Percentiles rank a stretch among this genome's conserved stretches.
Conservation (phyloP, 1,140 invertebrate genomes). For the Bombus vancouverensis region DNA sequence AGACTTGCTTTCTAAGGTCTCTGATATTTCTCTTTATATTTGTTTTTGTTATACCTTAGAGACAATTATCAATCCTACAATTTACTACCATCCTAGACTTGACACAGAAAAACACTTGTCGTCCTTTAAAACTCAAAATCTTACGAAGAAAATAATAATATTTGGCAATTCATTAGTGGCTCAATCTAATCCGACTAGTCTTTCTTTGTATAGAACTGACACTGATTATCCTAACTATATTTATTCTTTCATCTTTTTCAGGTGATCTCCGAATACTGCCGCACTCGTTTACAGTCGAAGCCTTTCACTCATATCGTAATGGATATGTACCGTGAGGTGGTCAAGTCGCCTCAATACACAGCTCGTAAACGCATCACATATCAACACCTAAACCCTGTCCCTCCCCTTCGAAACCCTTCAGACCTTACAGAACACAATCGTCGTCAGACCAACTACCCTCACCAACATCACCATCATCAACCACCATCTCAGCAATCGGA, state of each 20-base stretch:
- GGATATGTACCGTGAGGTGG: constrained; percentile 85
- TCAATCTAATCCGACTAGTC: too few species aligned
- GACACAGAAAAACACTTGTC: too few species aligned
- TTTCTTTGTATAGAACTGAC: too few species aligned
- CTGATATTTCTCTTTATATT: neutral
- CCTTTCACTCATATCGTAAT: constrained; percentile 86
- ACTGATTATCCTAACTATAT: neutral
- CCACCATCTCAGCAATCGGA: constrained; percentile 47
- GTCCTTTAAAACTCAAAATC: too few species aligned
- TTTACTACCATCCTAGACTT: too few species aligned
- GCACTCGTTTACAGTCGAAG: constrained; percentile 81
- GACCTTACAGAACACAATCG: constrained; percentile 43
- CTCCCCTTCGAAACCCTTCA: constrained; percentile 3
- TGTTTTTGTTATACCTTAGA: neutral
- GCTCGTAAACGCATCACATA: constrained; percentile 72
- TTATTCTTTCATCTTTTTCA: constrained; percentile 67
- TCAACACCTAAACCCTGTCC: constrained; percentile 58
- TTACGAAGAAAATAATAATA: too few species aligned
- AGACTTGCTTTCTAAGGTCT: too few species aligned
- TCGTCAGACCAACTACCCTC: constrained; percentile 26
- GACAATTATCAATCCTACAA: too few species aligned
- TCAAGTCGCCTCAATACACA: constrained; percentile 77
- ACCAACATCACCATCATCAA: constrained; percentile 32
- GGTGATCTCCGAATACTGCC: constrained; percentile 85
- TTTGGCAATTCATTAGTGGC: too few species aligned